A percentile compares a stretch with the other conserved stretches of the same genome.
Conservation (phyloP, 2,797 vertebrate species). For the Pterois miles region DNA sequence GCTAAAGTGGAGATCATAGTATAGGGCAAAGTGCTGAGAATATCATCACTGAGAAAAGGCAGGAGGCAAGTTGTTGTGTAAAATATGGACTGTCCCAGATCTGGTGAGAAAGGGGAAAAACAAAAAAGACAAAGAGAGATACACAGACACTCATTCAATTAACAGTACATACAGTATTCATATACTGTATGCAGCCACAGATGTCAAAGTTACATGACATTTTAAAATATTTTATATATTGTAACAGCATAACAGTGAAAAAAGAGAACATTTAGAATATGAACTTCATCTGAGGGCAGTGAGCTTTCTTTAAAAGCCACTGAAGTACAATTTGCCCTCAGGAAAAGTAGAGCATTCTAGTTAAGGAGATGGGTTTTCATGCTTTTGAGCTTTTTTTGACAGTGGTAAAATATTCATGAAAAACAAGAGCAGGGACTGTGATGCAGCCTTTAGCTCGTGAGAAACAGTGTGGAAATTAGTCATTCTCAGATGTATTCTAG, state of each 20-base stretch:
- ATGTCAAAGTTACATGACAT: conserved; percentile 42
- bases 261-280: conserved; percentile 42
- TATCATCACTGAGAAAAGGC: conserved; percentile 98
- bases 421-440: conserved; percentile 69
- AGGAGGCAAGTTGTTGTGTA: conserved; percentile 99
- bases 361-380: conserved; percentile 69
- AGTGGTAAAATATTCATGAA: conserved; percentile 78
- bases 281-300: conserved; percentile 38
- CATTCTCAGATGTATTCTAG: conserved; percentile 50
- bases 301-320: conserved; percentile 60
- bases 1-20: conserved; percentile 99
- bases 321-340: conserved; percentile 50
- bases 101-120: conserved; percentile 86
- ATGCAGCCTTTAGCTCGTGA: conserved; percentile 56
- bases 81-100: conserved; percentile 99
- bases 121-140: conserved; percentile 70
- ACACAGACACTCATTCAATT: conserved; percentile 80
- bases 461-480: conserved; percentile 54
- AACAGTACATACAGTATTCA: conserved; percentile 71
- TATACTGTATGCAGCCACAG: conserved; percentile 72
- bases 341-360: conserved; percentile 62
- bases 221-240: conserved; percentile 1
- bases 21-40: conserved; percentile 99
- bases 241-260: conserved; percentile 42
- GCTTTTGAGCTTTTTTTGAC: conserved; percentile 68